A percentile compares a stretch with the other conserved stretches of the same genome.
Evolutionary conservation across 2,888 invertebrate genomes (phyloP).

Genomic region (Psococerastis gibbosa): DNA sequence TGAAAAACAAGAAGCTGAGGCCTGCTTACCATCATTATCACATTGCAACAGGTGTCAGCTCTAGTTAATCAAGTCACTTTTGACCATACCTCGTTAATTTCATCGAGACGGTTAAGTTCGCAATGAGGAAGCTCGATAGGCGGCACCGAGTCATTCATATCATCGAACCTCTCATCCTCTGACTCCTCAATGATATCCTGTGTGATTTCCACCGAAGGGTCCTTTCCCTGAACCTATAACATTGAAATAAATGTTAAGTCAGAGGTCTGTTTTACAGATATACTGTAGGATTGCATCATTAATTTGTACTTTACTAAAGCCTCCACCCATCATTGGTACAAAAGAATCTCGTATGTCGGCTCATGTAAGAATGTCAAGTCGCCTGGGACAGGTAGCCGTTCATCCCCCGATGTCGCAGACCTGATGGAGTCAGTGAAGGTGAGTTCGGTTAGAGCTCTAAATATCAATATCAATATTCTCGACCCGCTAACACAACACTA

Average conservation of each 20-base stretch:
- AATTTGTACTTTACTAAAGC: background rate
- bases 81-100: constrained; percentile 56
- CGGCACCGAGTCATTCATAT: constrained; percentile 85
- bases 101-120: constrained; percentile 82
- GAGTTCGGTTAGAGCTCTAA: no score
- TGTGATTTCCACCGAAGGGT: constrained; percentile 94
- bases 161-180: constrained; percentile 92
- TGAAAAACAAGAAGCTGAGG: background rate
- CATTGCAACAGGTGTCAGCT: no score
- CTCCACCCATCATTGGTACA: no score
- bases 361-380: no score
- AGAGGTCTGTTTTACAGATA: constrained; percentile 1
- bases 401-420: no score
- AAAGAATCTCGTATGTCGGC: no score
- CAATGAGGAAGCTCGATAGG: constrained; percentile 90
- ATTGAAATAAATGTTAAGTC: no score
- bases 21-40: background rate
- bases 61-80: background rate
- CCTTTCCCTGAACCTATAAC: constrained; percentile 86
- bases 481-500: no score
- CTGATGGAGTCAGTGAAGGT: no score
- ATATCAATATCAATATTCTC: no score
- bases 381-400: no score
- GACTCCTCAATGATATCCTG: constrained; percentile 93
- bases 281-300: constrained; percentile 11